Evolutionary conservation across 2,113 vertebrate genomes (phyloP).

Genomic region (Larimichthys crocea): DNA sequence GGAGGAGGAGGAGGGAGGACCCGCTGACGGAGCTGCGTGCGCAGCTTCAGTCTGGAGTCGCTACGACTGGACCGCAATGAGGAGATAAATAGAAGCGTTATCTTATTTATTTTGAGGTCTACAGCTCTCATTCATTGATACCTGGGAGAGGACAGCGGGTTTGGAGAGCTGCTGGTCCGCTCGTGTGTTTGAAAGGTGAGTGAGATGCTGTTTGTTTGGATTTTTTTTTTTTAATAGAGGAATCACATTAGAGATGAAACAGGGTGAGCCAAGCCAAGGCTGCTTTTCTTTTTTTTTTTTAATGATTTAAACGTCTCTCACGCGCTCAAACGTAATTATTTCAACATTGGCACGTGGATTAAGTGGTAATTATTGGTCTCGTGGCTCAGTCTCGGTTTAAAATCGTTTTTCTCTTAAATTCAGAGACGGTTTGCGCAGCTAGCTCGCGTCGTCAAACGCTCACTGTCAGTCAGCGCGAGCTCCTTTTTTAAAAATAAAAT

Average conservation of each 20-base stretch:
- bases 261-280: conserved; percentile 7
- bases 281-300: neutral
- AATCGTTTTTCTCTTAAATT: neutral
- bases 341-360: neutral
- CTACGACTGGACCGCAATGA: conserved; percentile 62
- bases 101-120: conserved; percentile 46
- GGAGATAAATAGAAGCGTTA: conserved; percentile 63
- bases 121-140: neutral
- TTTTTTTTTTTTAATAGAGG: conserved; percentile 6
- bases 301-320: neutral
- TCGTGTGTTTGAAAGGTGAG: conserved; percentile 51
- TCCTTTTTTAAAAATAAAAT: neutral
- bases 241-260: conserved; percentile 50
- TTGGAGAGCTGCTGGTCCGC: neutral
- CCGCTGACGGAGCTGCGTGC: conserved; percentile 73
- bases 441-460: conserved; percentile 19
- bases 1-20: conserved; percentile 23
- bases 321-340: neutral
- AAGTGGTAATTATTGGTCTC: neutral
- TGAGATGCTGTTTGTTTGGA: neutral
- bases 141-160: neutral
- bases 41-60: conserved; percentile 77
- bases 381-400: neutral
- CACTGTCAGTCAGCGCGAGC: conserved; percentile 11
- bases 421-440: conserved; percentile 43